Base-by-base conservation (phyloP, 1,140 invertebrate genomes). In the Aphelenchoides avenae region DNA sequence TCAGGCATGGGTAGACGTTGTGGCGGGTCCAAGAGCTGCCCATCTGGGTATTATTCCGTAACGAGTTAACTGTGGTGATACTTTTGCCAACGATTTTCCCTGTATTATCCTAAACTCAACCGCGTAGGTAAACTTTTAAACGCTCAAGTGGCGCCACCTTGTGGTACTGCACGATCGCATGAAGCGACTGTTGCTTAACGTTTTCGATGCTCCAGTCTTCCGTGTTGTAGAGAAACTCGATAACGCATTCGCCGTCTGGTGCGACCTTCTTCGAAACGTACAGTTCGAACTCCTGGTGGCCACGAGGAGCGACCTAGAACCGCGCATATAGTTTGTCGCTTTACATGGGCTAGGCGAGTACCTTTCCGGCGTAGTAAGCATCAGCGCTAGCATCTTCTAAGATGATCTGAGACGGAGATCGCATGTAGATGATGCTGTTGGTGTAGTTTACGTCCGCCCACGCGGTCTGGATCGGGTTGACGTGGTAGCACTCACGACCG, bases 141-240 rank as follows among this genome's bases (percentile, higher is more conserved):
- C 3, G 43, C 20, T 22, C n/a, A 22, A 15, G 22, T 26, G 7
- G 44, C 31, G 49, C 7, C 5, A 56, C 54, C 52, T 57, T 58
- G 37, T 57, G 55, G 37, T 57, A 57, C 27, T 57, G 55, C 31
- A 58, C 53, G 26, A 57, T 57, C 3, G 55, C 54, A 42, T 57
- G 55, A 13, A 57, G 31, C 4, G 26, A 15, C 5, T 58, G 31
- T 34, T 49, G n/a, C 2, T 15, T 24, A 18, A 24, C 29, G 13
- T 36, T 24, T 7, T 57, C 54, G 11, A 60, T 9, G 5, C 22
- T 39, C 55, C 55, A 57, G 29, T 44, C 53, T 15, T 24, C 37
- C n/a, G 20, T n/a, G 27, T 36, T 26, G 22, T 41, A 58, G 11
- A 61, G 57, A 20, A 57, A 20, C 30, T 57, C 55, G 29, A 57